A percentile compares a stretch with the other conserved stretches of the same genome.
These are phyloP conservation scores for Dinothrombium tinctorium DNA, from an alignment of 1,140 invertebrate genomes.

Conservation along the genomic window DNA sequence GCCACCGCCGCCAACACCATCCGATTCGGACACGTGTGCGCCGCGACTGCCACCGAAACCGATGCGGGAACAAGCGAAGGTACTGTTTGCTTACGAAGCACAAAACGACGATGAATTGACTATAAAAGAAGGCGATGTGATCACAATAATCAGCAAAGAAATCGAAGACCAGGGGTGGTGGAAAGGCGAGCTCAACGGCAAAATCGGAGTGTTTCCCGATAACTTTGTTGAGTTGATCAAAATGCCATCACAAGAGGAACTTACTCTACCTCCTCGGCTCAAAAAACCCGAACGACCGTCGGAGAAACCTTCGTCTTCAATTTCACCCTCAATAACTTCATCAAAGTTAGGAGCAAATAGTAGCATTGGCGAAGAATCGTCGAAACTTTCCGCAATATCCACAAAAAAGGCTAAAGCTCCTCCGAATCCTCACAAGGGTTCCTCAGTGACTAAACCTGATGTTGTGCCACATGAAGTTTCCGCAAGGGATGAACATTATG, in stretches of 20 bases:
- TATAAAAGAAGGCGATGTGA: constrained; percentile 63
- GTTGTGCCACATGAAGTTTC: not conserved
- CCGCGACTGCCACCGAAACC: constrained; percentile 34
- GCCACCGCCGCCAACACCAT: not conserved
- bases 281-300: constrained; percentile 3
- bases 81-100: constrained; percentile 55
- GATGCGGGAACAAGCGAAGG: constrained; percentile 46
- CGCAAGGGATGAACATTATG: not conserved
- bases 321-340: not conserved
- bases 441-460: not conserved
- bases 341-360: not conserved
- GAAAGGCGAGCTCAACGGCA: constrained; percentile 71
- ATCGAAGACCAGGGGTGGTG: constrained; percentile 88
- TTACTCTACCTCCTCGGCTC: constrained; percentile 7
- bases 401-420: not conserved
- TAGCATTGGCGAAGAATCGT: no score
- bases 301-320: not conserved
- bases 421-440: not conserved
- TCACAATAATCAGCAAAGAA: constrained; percentile 60
- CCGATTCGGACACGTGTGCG: constrained; percentile 20
- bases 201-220: constrained; percentile 79
- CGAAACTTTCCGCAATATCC: not conserved
- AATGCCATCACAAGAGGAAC: not conserved
- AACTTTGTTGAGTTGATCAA: constrained; percentile 63
- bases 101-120: constrained; percentile 81